Evolutionary conservation across 2,113 vertebrate genomes (phyloP), one percentile per base, ranked within the genome.

Genomic region (Chionomys nivalis): DNA sequence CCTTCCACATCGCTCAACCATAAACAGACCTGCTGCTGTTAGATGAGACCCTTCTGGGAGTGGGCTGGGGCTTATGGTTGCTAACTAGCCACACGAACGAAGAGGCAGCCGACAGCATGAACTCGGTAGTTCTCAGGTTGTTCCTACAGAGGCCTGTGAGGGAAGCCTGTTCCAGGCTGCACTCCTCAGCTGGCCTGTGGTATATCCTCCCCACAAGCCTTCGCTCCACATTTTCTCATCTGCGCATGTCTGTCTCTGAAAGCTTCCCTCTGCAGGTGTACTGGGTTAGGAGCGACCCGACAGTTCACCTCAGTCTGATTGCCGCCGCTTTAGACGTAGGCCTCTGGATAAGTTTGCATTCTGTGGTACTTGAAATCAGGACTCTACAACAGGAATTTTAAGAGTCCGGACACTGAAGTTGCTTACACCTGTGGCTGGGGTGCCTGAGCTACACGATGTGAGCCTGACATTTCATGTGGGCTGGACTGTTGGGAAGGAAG

Each of bases 381-480:
- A 63, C 36, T 47, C 90, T 4, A 16, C 17, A 28, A 4, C 4
- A 1, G 12, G 44, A 39, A 33, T 52, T n/a, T 23, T 39, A 26
- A 66, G 82, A 65, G 26, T 65, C 42, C 78, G 31, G 42, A 55
- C 11, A 26, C 17, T 19, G 73, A 33, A 52, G 26, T 0, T 21
- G 11, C 26, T 39, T 4, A 28, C 82, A 42, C 61, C 42, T n/a
- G 23, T 36, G 4, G 36, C 42, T 8, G 28, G 17, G 5, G 19
- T 52, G 5, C 49, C 81, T 33, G 24, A 81, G 49, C n/a, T 44
- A 70, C 2, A 0, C 0, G 7, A 9, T 1, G 0, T 28, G 36
- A 33, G 33, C 39, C 49, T 61, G 23, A 5, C 9, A 12, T 16
- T 47, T 28, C 21, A 26, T 2, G 17, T 24, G 36, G 11, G 52